phyloP scores from a whole-genome alignment of 2,797 vertebrate genomes.

The Trichosurus vulpecula region DNA sequence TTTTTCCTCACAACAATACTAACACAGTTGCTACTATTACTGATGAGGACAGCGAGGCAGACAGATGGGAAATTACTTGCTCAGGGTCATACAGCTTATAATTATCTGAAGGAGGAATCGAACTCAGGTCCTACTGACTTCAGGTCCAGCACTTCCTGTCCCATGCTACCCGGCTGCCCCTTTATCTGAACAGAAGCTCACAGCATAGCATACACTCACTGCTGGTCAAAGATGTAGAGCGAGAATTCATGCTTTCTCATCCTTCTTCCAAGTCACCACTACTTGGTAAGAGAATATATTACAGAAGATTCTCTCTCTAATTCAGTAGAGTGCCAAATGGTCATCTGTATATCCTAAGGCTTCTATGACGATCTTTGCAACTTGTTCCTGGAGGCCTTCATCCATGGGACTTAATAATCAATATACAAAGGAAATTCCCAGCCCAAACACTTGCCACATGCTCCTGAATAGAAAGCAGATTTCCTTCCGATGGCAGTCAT shows the following conservation, averaged over 20 bases:
- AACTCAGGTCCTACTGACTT: neutral
- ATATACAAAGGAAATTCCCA: conserved; percentile 27
- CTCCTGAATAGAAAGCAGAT: conserved; percentile 16
- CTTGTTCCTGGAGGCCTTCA: neutral
- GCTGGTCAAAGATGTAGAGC: neutral
- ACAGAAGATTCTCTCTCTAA: neutral
- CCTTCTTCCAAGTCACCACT: neutral
- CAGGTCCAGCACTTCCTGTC: neutral
- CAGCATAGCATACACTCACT: neutral
- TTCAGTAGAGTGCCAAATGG: neutral
- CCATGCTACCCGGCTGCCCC: neutral
- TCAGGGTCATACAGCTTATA: neutral
- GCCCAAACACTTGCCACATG: conserved; percentile 16
- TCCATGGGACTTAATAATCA: neutral
- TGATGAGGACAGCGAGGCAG: neutral
- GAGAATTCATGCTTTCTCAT: neutral
- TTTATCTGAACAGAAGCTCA: neutral
- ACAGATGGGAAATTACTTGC: neutral
- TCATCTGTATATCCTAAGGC: neutral
- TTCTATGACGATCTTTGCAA: neutral
- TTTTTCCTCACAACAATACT: neutral
- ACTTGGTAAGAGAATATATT: neutral
- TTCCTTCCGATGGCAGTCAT: conserved; percentile 35
- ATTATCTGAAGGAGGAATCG: neutral
- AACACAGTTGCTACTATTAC: neutral